Base-by-base conservation (phyloP, 2,113 vertebrate genomes). In the Anser brachyrhynchus region DNA sequence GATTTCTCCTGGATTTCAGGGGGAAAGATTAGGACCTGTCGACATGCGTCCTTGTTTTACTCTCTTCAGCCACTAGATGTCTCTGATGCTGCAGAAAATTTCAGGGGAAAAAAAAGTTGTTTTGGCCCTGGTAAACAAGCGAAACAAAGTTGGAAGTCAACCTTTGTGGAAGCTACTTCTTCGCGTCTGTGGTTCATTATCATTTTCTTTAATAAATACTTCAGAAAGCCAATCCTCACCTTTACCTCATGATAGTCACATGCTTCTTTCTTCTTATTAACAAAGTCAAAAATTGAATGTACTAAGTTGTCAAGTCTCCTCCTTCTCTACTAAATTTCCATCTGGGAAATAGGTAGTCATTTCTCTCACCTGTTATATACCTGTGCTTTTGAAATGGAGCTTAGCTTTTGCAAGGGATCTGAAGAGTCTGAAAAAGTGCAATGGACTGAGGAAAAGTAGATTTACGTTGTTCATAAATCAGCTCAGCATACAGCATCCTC, bases 1-100 rank as follows among this genome's bases (percentile, higher is more conserved):
- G 44, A 61, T 72, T 83, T 51, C 29, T 39, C 4, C 21, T 37
- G 23, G 8, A 21, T 64, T 85, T 90, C 20, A 35, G 61, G 25
- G 9, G 6, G 16, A 57, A 70, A 14, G 39, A 65, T 44, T 28
- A 51, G 29, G n/a, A 71, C n/a, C 21, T 55, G 31, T 51, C 37
- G 22, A 21, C 31, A 41, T 72, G 72, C 17, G 58, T 59, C 89
- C 55, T 84, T 72, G 23, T 85, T 87, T 69, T 83, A 71, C 1
- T 2, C 16, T 83, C 79, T 93, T 86, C 65, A 92, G 41, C 82
- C 94, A 74, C 95, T 88, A 96, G 96, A 74, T 90, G 92, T 95
- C 95, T 55, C 96, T 88, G 72, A 95, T 59, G 90, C 13, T 77
- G 67, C 43, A 83, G 70, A 96, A 90, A 87, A 75, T 69, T 1